Percentiles rank a stretch among this genome's conserved stretches.
Evolutionary conservation across 2,797 vertebrate species (phyloP).

Genomic region (Geotrypetes seraphini): DNA sequence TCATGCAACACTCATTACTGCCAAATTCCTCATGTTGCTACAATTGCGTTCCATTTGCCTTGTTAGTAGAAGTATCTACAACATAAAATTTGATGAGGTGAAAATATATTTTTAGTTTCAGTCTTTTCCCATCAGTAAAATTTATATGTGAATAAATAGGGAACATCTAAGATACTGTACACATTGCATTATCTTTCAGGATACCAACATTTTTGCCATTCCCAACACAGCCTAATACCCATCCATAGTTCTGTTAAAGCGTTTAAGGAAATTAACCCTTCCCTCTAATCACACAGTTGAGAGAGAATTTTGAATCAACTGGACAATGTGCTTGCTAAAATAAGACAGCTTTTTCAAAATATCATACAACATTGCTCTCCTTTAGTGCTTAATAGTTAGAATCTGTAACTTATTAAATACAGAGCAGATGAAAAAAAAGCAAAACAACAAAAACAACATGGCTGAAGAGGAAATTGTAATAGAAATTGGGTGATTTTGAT

Average conservation of each 20-base stretch:
- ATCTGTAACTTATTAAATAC: constrained; percentile 32
- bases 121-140: too few relatives aligned
- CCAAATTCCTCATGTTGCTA: too few relatives aligned
- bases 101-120: too few relatives aligned
- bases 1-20: too few relatives aligned
- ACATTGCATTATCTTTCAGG: too few relatives aligned
- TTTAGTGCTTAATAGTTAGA: constrained; percentile 3
- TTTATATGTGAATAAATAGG: too few relatives aligned
- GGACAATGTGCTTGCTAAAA: neutral
- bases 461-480: constrained; percentile 36
- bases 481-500: constrained; percentile 40
- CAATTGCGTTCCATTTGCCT: too few relatives aligned
- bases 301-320: constrained; percentile 6
- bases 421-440: constrained; percentile 32
- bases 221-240: too few relatives aligned
- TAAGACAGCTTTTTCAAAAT: constrained; percentile 10
- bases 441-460: too few relatives aligned
- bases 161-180: too few relatives aligned
- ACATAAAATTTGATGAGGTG: too few relatives aligned
- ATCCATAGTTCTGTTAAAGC: constrained; percentile 31
- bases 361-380: constrained; percentile 1
- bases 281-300: neutral
- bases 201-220: constrained; percentile 16
- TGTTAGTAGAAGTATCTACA: too few relatives aligned
- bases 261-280: constrained; percentile 15